These are phyloP conservation scores for Onychomys arenicola DNA, from an alignment of 2,797 vertebrate species.

Conservation along the genomic window DNA sequence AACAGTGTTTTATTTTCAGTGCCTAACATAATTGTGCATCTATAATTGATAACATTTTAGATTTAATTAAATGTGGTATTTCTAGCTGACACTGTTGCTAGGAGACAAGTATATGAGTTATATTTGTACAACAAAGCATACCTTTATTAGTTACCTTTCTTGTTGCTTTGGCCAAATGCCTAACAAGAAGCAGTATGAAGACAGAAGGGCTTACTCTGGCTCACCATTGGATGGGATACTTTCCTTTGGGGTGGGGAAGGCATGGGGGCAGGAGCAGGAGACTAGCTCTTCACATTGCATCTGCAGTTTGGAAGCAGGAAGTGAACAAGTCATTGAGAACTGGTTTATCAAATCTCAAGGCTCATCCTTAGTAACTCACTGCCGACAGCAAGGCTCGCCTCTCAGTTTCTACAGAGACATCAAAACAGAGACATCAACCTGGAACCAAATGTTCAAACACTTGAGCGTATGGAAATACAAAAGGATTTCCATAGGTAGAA, in stretches of 20 bases:
- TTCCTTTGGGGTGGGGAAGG: background rate
- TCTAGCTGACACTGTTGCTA: background rate
- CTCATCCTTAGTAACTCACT: background rate
- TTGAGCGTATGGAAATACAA: background rate
- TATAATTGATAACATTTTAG: constrained; percentile 8
- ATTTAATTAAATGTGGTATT: constrained; percentile 21
- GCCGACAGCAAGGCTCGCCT: background rate
- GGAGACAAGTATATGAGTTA: background rate
- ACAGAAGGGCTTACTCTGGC: background rate
- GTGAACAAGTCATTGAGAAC: background rate
- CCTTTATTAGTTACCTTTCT: background rate
- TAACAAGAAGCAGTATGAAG: background rate
- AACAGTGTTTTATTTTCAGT: background rate
- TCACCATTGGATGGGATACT: background rate
- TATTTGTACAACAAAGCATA: background rate
- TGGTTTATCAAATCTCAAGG: background rate
- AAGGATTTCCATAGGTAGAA: background rate
- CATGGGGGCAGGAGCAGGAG: fast-evolving
- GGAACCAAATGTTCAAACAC: background rate
- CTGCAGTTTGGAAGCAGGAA: background rate
- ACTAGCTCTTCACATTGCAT: background rate
- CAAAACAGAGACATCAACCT: background rate
- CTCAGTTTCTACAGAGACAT: background rate
- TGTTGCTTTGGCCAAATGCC: background rate
- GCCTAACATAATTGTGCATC: constrained; percentile 1